phyloP scores from a whole-genome alignment of 1,140 invertebrate genomes.

The Agrypnia vestita region DNA sequence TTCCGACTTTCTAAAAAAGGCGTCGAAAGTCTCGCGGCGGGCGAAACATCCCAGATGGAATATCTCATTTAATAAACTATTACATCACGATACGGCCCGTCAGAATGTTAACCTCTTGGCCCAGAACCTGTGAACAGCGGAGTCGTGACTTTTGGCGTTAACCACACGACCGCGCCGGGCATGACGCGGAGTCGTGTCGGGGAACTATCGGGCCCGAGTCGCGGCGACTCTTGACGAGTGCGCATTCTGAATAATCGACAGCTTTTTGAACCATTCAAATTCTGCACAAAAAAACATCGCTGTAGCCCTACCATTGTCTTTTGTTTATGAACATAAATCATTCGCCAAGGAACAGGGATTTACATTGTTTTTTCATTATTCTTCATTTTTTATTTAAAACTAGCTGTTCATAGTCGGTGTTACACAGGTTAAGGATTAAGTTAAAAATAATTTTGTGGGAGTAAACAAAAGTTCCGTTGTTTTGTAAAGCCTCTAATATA shows the following conservation, averaged over 20 bases:
- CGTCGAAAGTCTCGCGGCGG: slow-evolving; percentile 50
- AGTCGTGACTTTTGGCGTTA: slow-evolving; percentile 53
- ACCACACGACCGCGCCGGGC: slow-evolving; percentile 19
- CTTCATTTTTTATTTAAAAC: no score
- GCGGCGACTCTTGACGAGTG: slow-evolving; percentile 22
- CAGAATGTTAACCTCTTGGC: slow-evolving; percentile 51
- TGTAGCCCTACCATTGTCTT: neutral
- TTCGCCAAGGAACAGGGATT: neutral
- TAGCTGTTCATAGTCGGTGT: no score
- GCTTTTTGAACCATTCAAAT: neutral
- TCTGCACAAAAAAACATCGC: neutral
- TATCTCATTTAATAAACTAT: slow-evolving; percentile 57
- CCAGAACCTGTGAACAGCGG: slow-evolving; percentile 41
- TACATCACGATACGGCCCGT: slow-evolving; percentile 52
- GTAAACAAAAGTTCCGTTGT: no score
- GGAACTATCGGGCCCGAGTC: slow-evolving; percentile 11
- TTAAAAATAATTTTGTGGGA: no score
- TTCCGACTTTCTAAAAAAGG: slow-evolving; percentile 55
- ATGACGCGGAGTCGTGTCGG: slow-evolving; percentile 20
- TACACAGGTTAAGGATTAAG: no score
- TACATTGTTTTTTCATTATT: neutral
- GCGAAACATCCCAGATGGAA: slow-evolving; percentile 42
- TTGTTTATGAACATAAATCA: neutral
- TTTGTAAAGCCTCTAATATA: no score
- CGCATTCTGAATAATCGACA: slow-evolving; percentile 33